Base-by-base conservation (phyloP, 2,113 vertebrate species). In the Semnornis frantzii region DNA sequence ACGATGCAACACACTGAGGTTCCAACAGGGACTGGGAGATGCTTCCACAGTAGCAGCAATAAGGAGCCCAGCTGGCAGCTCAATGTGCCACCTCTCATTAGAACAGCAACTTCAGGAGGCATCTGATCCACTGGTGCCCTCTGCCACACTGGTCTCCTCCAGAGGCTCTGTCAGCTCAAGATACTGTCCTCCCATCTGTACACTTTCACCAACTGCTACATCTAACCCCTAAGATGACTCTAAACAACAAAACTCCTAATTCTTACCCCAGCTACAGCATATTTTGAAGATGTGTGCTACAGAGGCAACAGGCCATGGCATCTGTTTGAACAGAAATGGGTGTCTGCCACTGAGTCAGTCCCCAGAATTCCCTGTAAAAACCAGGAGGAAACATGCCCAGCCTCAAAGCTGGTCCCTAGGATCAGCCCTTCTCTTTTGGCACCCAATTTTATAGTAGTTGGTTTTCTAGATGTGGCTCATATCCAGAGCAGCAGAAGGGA, bases 401-500 rank as follows among this genome's bases (percentile, higher is more conserved):
- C 11, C 64, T 74, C 34, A 70, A 30, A 37, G 59, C 15, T 39
- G 19, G 46, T 68, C 31, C 33, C 19, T 37, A 48, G 28, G 33
- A 84, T 33, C 57, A 92, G 52, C 27, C 25, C 21, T 50, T 33
- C 57, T 71, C 5, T 33, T 83, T 48, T 34, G 48, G 46, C 68
- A 87, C 8, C 0, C 8, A 46, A 24, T 84, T 87, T 64, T 65
- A 73, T 17, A 52, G 9, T 19, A 15, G 46, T 8, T 54, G 48
- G 33, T 82, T 83, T 89, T 83, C 76, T 90, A 33, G 31, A 85
- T n/a, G 31, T 54, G 68, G 73, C 65, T 93, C 54, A 19, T 6
- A 8, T 33, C 66, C 80, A 93, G 82, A 89, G 90, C 19, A 90
- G 85, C 52, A 95, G 57, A 87, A 91, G 24, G 24, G 34, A 89